Percentiles rank a stretch among this genome's conserved stretches.
phyloP scores from a whole-genome alignment of 2,888 invertebrate species.

The Plemyria rubiginata region DNA sequence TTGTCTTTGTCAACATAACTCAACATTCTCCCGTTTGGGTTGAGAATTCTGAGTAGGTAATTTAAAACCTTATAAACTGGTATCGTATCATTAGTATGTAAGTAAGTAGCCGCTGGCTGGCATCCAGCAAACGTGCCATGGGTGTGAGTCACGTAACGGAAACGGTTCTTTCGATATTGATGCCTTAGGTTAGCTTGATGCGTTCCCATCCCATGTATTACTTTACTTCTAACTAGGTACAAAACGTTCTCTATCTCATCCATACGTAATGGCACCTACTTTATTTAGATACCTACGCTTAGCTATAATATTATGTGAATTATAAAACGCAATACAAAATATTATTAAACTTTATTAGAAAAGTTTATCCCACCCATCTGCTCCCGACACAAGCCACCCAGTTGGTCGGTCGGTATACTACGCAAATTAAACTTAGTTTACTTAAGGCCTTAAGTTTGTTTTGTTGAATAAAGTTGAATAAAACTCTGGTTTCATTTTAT shows the following conservation, averaged over 20 bases:
- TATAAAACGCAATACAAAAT: conserved; percentile 43
- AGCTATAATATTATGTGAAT: conserved; percentile 26
- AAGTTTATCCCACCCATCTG: conserved; percentile 59
- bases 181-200: conserved; percentile 65
- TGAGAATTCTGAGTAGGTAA: conserved; percentile 60
- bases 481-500: conserved; percentile 31
- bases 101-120: conserved; percentile 72
- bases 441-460: conserved; percentile 58
- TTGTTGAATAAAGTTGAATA: conserved; percentile 65
- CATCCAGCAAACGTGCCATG: conserved; percentile 75
- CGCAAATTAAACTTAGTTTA: conserved; percentile 68
- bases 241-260: conserved; percentile 23
- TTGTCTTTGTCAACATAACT: conserved; percentile 31
- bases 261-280: conserved; percentile 25
- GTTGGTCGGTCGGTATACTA: conserved; percentile 53
- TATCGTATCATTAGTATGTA: conserved; percentile 70
- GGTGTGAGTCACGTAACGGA: conserved; percentile 83
- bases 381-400: conserved; percentile 53
- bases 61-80: conserved; percentile 63
- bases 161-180: conserved; percentile 78
- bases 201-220: conserved; percentile 70
- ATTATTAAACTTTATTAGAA: conserved; percentile 62
- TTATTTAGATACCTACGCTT: background rate
- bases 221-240: conserved; percentile 44
- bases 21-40: conserved; percentile 40